Evolutionary conservation across 2,113 vertebrate species (phyloP), one percentile per base, ranked within the genome.

Genomic region (Machaerirhynchus nigripectus): DNA sequence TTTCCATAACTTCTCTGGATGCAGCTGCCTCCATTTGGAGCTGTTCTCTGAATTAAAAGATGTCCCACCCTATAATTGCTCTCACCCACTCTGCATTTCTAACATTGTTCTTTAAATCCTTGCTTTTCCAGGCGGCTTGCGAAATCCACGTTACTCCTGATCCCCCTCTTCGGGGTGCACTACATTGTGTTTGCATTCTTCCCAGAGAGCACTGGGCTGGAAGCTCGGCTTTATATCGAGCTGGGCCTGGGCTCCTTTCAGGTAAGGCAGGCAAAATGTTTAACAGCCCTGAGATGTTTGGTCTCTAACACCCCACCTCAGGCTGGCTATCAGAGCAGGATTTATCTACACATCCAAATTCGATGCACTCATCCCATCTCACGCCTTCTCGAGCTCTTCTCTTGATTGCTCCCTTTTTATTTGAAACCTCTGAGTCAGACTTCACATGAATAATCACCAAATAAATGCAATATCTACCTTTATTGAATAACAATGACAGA

Each of bases 121-220:
- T 69, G 60, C 7, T 79, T 93, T 89, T 15, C 14, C 84, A 98
- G 98, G 96, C 84, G 97, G 50, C 94, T 98, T 42, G 97, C 98
- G 7, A 98, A 98, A 65, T 98, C 98, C 37, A 97, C 97, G 0
- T 91, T 97, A 2, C 96, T 98, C 9, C 37, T 98, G 71, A 98
- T 98, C 71, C 98, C 97, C 1, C 95, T 98, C 81, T 97, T 98
- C 28, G 98, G 98, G 76, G 97, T 97, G 46, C 97, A 98, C 87
- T 98, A 98, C 40, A 88, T 97, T 2, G 84, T 97, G 2, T 98
- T 98, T 68, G 97, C 97, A 1, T 96, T 97, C 67, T 97, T 96
- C 93, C 97, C 97, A 11, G 97, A 98, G 76, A 96, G 81, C 83
- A 97, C 90, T 11, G 97, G 96, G 8, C 69, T 97, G 50, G 97